These are phyloP conservation scores for Drosophila fungiperda DNA, from an alignment of 2,888 invertebrate genomes.

Conservation along the genomic window DNA sequence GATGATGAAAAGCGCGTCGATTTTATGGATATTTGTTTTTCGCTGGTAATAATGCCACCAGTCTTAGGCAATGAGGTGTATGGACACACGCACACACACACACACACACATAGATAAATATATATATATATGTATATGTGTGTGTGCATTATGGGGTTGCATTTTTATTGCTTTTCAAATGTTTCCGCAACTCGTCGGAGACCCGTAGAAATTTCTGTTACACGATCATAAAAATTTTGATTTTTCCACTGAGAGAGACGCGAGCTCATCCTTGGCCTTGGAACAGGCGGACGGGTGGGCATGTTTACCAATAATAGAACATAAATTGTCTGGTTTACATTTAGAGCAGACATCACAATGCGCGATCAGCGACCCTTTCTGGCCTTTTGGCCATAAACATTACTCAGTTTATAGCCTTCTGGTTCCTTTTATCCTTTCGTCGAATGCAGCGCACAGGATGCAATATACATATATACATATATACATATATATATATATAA, in stretches of 20 bases:
- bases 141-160: conserved; percentile 64
- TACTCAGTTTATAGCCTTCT: conserved; percentile 44
- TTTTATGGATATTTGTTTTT: conserved; percentile 74
- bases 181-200: conserved; percentile 67
- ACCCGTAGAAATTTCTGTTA: conserved; percentile 26
- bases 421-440: conserved; percentile 68
- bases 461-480: not conserved
- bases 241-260: conserved; percentile 65
- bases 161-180: conserved; percentile 79
- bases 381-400: conserved; percentile 53
- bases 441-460: conserved; percentile 40
- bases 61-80: conserved; percentile 7
- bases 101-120: rapidly evolving
- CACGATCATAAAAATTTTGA: conserved; percentile 76
- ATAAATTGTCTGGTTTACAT: conserved; percentile 81
- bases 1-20: conserved; percentile 61
- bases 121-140: not conserved
- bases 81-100: not conserved
- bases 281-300: conserved; percentile 40
- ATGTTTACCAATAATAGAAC: conserved; percentile 76
- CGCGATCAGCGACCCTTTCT: conserved; percentile 64
- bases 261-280: conserved; percentile 75
- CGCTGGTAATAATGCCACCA: conserved; percentile 72
- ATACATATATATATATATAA: not conserved
- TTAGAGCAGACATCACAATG: conserved; percentile 79